Evolutionary conservation across 2,888 invertebrate species (phyloP).

Genomic region (Amiota communis): DNA sequence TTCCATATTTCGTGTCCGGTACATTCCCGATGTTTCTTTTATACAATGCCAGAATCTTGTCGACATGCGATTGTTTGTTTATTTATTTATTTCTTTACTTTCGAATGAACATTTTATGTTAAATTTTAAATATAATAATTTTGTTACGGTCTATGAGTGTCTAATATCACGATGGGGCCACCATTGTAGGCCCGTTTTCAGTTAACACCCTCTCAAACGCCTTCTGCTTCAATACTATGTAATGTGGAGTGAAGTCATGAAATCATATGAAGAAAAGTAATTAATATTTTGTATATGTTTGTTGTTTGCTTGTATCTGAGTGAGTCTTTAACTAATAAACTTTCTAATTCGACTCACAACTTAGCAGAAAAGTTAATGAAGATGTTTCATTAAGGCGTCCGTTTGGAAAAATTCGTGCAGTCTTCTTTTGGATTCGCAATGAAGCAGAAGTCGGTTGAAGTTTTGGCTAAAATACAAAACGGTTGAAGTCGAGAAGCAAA

Average conservation of each 20-base stretch:
- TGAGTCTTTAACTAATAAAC: conserved; percentile 48
- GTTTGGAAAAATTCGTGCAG: conserved; percentile 52
- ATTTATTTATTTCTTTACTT: conserved; percentile 5
- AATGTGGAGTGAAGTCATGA: conserved; percentile 46
- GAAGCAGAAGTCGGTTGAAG: conserved; percentile 66
- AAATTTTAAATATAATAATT: conserved; percentile 13
- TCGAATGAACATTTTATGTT: conserved; percentile 17
- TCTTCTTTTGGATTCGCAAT: conserved; percentile 67
- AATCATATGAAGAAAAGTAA: conserved; percentile 54
- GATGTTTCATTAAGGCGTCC: conserved; percentile 54
- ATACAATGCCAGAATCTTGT: conserved; percentile 7
- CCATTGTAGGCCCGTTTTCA: conserved; percentile 25
- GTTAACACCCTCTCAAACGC: conserved; percentile 8
- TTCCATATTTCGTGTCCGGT: conserved; percentile 14
- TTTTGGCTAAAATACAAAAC: conserved; percentile 49
- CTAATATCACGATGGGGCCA: background rate
- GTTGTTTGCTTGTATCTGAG: conserved; percentile 29
- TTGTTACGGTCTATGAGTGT: conserved; percentile 44
- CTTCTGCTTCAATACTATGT: background rate
- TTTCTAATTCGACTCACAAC: conserved; percentile 57
- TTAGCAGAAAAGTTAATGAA: conserved; percentile 5
- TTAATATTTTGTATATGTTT: conserved; percentile 57
- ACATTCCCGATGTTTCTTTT: background rate
- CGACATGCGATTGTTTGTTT: conserved; percentile 22
- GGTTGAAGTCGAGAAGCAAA: conserved; percentile 35